These are phyloP conservation scores for Leiothrix lutea DNA, from an alignment of 2,113 vertebrate species.

Conservation along the genomic window DNA sequence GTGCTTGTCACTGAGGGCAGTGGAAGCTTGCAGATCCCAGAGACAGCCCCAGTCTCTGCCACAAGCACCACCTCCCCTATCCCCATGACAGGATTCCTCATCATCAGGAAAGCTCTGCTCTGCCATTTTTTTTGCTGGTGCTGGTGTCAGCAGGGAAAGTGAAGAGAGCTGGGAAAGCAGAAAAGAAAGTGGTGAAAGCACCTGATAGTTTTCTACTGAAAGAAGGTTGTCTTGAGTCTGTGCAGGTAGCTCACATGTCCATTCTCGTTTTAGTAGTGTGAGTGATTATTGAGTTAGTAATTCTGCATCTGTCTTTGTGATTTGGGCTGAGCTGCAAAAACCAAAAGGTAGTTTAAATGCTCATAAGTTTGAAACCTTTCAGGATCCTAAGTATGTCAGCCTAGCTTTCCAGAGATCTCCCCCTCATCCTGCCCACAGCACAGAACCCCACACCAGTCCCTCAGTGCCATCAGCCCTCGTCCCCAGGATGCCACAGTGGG, in stretches of 20 bases:
- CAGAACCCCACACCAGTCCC: neutral
- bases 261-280: neutral
- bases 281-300: neutral
- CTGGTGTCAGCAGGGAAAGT: neutral
- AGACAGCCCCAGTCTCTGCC: neutral
- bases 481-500: fast-evolving
- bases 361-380: neutral
- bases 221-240: neutral
- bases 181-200: neutral
- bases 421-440: neutral
- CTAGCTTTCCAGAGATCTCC: neutral
- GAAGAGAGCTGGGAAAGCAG: neutral
- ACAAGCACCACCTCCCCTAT: neutral
- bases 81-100: neutral
- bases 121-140: neutral
- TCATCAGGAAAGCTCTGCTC: neutral
- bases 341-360: neutral
- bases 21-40: neutral
- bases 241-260: neutral
- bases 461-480: fast-evolving
- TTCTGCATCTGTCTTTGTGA: neutral
- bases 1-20: neutral
- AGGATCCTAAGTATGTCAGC: no score
- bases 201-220: neutral
- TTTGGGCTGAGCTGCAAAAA: neutral